A percentile compares a stretch with the other conserved stretches of the same genome.
Conservation (phyloP, 2,113 vertebrate species). For the Phyllopteryx taeniolatus region DNA sequence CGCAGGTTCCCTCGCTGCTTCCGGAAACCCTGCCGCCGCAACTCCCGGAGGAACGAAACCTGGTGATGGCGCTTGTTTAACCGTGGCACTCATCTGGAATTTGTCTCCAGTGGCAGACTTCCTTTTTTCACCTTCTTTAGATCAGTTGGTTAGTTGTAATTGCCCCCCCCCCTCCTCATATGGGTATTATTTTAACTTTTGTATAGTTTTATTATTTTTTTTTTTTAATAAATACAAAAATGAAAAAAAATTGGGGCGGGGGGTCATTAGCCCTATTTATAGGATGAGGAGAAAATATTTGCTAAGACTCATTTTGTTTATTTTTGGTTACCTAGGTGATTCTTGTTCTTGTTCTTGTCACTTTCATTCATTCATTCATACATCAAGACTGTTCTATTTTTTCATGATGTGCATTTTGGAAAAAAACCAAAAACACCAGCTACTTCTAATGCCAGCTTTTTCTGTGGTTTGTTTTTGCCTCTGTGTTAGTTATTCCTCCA, state of each 20-base stretch:
- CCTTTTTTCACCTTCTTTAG: conserved; percentile 43
- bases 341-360: conserved; percentile 48
- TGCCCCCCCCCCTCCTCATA: conserved; percentile 1
- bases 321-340: conserved; percentile 40
- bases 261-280: conserved; percentile 76
- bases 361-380: conserved; percentile 40
- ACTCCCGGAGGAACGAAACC: conserved; percentile 69
- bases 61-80: conserved; percentile 65
- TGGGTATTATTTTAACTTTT: conserved; percentile 31
- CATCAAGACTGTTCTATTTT: conserved; percentile 49
- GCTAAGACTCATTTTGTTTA: conserved; percentile 43
- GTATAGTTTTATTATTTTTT: conserved; percentile 59
- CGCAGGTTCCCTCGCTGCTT: conserved; percentile 56
- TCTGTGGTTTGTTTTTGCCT: neutral
- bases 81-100: conserved; percentile 58
- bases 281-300: conserved; percentile 55
- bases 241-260: conserved; percentile 42
- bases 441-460: conserved; percentile 48
- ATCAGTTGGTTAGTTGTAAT: neutral
- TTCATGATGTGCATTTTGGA: conserved; percentile 41
- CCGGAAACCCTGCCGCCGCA: conserved; percentile 59
- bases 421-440: conserved; percentile 52
- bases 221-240: conserved; percentile 50
- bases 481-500: conserved; percentile 39
- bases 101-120: conserved; percentile 84